A percentile compares a stretch with the other conserved stretches of the same genome.
Evolutionary conservation across 1,140 invertebrate species (phyloP).

Genomic region (Panagrolaimus sp.): DNA sequence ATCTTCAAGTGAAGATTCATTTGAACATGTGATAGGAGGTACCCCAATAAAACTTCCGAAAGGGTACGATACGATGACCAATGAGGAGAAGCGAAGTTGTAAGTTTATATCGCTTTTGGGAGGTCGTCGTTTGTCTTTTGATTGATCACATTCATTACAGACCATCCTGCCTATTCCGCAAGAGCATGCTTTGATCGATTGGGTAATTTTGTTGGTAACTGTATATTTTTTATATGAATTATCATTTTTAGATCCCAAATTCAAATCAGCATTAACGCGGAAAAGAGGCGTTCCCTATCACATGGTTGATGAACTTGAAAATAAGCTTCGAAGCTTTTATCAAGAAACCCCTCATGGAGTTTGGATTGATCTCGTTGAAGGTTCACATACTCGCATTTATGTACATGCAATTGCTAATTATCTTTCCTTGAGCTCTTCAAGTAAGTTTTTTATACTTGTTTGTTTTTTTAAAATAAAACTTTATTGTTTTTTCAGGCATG

Average conservation of each 20-base stretch:
- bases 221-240: too few relatives aligned
- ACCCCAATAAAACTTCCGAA: slow-evolving; percentile 23
- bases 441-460: slow-evolving; percentile 16
- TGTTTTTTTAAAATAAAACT: background rate
- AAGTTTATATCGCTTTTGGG: slow-evolving; percentile 12
- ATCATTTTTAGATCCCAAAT: slow-evolving; percentile 45
- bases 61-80: slow-evolving; percentile 6
- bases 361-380: slow-evolving; percentile 36
- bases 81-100: slow-evolving; percentile 22
- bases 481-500: background rate
- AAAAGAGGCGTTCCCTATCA: slow-evolving; percentile 35
- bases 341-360: slow-evolving; percentile 31
- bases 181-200: slow-evolving; percentile 44
- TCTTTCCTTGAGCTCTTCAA: slow-evolving; percentile 34
- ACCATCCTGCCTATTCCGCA: slow-evolving; percentile 46
- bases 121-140: slow-evolving; percentile 16
- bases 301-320: slow-evolving; percentile 43
- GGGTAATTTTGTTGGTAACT: too few relatives aligned
- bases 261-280: slow-evolving; percentile 32
- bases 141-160: slow-evolving; percentile 28
- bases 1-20: background rate
- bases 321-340: slow-evolving; percentile 49
- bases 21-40: slow-evolving; percentile 4
- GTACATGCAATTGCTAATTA: slow-evolving; percentile 48
- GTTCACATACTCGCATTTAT: slow-evolving; percentile 39